phyloP scores from a whole-genome alignment of 2,797 vertebrate genomes.

The Artibeus lituratus region DNA sequence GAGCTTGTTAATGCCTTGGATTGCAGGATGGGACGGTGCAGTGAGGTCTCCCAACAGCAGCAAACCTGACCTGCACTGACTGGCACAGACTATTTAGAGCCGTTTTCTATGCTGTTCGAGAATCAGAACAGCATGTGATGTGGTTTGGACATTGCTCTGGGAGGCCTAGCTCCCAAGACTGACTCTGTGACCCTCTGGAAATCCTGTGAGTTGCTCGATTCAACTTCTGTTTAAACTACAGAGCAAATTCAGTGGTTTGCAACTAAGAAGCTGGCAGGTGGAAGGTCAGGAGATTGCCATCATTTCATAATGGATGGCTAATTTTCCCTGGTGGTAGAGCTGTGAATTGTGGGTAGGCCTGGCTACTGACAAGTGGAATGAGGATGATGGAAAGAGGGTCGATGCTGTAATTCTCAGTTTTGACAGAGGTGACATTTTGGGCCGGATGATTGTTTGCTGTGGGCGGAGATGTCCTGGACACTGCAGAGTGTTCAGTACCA shows the following conservation, averaged over 20 bases:
- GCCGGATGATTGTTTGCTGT: neutral
- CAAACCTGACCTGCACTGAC: neutral
- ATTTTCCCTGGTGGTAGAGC: neutral
- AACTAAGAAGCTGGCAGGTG: neutral
- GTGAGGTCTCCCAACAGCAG: neutral
- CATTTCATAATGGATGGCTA: neutral
- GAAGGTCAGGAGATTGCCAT: neutral
- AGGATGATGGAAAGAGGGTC: neutral
- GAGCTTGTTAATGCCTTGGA: neutral
- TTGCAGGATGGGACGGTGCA: neutral
- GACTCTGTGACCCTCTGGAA: neutral
- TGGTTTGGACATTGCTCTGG: neutral
- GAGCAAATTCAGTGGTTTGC: neutral
- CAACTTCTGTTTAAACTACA: neutral
- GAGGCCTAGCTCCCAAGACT: neutral
- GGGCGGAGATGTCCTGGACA: too few relatives aligned
- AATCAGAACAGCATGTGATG: too few relatives aligned
- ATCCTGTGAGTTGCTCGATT: neutral
- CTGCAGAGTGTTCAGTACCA: neutral
- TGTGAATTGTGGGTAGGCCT: neutral
- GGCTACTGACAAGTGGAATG: neutral
- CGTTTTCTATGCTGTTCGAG: neutral
- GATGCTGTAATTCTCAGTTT: neutral
- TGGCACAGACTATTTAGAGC: neutral
- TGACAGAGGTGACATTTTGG: neutral